Evolutionary conservation across 2,888 invertebrate species (phyloP), one percentile per base, ranked within the genome.

Genomic region (Merodon equestris): DNA sequence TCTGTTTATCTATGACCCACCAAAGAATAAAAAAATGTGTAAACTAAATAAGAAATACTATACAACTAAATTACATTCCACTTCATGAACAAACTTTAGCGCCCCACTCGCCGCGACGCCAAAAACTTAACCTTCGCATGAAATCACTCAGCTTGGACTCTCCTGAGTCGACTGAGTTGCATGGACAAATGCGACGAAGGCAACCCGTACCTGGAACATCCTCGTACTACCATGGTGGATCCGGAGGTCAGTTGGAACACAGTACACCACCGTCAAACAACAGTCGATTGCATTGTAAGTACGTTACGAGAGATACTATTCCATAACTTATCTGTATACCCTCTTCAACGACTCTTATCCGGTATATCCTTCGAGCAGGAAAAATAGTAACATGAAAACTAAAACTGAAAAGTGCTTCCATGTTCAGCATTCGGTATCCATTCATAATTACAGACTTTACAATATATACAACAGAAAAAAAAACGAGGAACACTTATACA

Each of bases 131-230:
- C 91, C 93, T 97, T 90, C 93, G 97, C 89, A 98, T 98, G 98
- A 98, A 98, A 93, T 97, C 97, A 89, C 93, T 98, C 85, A 98
- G 97, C 81, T 91, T 98, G 92, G 98, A 98, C 90, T 97, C 97
- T 36, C 97, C 97, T 82, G 98, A 98, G 89, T 96, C 96, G 85
- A 94, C 95, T 77, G 96, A 96, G 88, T 89, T 92, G 86, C 94
- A 94, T 86, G 93, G 92, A 42, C 93, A 94, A 85, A 88, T 88
- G 76, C 91, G 96, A 85, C 92, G 96, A 48, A 92, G 95, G 61
- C 93, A 91, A 75, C 86, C 86, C 63, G 82, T 70, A 79, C 83
- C 83, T 53, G 82, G 67, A 48, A 45, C 77, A 73, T 79, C 77
- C 44, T 73, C 72, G 13, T 86, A 86, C 81, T 86, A 87, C 72